phyloP scores from a whole-genome alignment of 2,113 vertebrate species.

The Cathartes aura region DNA sequence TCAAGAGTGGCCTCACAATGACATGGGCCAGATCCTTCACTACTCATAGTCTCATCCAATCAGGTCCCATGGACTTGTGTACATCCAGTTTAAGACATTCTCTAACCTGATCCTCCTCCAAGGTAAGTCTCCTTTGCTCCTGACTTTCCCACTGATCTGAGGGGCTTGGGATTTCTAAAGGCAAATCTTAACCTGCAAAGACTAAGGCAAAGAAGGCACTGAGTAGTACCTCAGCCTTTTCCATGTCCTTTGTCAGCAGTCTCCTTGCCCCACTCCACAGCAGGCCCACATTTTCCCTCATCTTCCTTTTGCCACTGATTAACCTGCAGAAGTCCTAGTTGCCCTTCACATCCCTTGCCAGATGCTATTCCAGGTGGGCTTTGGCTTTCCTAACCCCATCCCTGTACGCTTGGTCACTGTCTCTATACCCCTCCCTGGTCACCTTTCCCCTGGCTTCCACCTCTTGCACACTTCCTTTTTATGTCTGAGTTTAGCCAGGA shows the following conservation, averaged over 20 bases:
- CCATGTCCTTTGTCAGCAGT: not conserved
- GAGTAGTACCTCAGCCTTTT: not conserved
- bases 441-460: not conserved
- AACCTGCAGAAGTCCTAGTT: not conserved
- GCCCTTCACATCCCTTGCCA: not conserved
- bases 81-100: not conserved
- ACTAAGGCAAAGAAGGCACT: not conserved
- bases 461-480: not conserved
- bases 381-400: not conserved
- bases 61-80: not conserved
- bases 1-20: not conserved
- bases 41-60: not conserved
- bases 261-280: not conserved
- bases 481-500: not conserved
- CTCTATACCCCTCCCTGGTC: not conserved
- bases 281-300: not conserved
- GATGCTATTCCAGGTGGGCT: not conserved
- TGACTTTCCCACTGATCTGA: not conserved
- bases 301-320: not conserved
- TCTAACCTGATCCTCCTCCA: not conserved
- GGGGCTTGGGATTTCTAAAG: not conserved
- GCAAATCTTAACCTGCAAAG: not conserved
- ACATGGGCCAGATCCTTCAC: not conserved
- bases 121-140: not conserved
- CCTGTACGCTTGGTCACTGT: not conserved